Percentiles rank a stretch among this genome's conserved stretches.
Conservation (phyloP, 2,888 invertebrate genomes). For the Conops quadrifasciatus region DNA sequence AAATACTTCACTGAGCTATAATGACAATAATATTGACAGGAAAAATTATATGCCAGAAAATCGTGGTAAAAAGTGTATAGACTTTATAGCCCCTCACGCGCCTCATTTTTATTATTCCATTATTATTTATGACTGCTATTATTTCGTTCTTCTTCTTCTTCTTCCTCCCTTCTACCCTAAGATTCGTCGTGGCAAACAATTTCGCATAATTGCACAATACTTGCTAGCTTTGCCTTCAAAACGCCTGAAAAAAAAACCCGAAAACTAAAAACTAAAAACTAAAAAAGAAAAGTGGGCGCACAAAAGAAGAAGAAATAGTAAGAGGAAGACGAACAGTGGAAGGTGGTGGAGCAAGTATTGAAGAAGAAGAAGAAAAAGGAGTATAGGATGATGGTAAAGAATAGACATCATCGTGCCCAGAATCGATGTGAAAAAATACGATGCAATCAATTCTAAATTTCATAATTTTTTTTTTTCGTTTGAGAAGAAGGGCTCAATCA, state of each 20-base stretch:
- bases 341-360: background rate
- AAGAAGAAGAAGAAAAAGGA: background rate
- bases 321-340: background rate
- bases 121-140: background rate
- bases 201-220: slow-evolving; percentile 9
- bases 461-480: background rate
- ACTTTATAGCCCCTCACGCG: too few species aligned
- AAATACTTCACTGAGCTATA: too few species aligned
- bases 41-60: too few species aligned
- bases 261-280: too few species aligned
- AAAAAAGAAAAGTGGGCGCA: too few species aligned
- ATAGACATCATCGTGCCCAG: too few species aligned
- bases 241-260: background rate
- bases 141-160: background rate
- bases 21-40: too few species aligned
- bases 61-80: too few species aligned
- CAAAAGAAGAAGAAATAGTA: too few species aligned
- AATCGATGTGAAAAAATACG: background rate
- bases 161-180: too few species aligned
- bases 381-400: background rate
- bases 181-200: background rate
- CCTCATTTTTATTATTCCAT: slow-evolving; percentile 7
- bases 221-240: background rate
- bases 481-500: too few species aligned
- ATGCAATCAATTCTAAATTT: slow-evolving; percentile 3